Evolutionary conservation across 1,140 invertebrate species (phyloP), one percentile per base, ranked within the genome.

Genomic region (Drosophila setifemur): DNA sequence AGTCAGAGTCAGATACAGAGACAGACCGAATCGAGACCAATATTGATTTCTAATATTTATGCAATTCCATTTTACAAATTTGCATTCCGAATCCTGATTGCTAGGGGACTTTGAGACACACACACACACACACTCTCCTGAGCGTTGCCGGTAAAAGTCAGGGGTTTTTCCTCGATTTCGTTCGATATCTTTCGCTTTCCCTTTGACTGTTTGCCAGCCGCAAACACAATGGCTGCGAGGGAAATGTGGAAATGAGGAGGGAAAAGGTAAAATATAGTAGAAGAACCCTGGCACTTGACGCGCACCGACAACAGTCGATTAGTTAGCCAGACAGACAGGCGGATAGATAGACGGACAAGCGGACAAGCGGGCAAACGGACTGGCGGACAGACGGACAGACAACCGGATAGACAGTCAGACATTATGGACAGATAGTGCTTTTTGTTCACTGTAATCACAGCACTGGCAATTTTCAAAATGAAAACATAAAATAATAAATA

Each of bases 401-500:
- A 70, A 21, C 45, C 45, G 55, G 58, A 50, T 67, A 69, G 69
- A 74, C 58, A 79, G 35, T 48, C 52, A 54, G 64, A 82, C 61
- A 60, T 55, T 73, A 85, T 83, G 39, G 78, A 85, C 77, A 82
- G 77, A 85, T 82, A 78, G 74, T 78, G 81, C 79, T 85, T 79
- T 83, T 74, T 78, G 79, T 79, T 72, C 68, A 45, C 49, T 81
- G 81, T 86, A 85, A 85, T 86, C 79, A 85, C 81, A 68, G 75
- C 53, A 54, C 35, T 79, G 71, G 75, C 79, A 85, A 85, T 85
- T 85, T 85, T 75, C 81, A 86, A 85, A 85, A 85, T 85, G 79
- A 85, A 85, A 85, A 86, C 79, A 85, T 86, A 79, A 85, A 86
- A 85, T 86, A 85, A 85, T 83, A 83, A 83, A 83, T 83, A 83